Conservation (phyloP, 2,888 invertebrate genomes). For the Habroteleia sp. region DNA sequence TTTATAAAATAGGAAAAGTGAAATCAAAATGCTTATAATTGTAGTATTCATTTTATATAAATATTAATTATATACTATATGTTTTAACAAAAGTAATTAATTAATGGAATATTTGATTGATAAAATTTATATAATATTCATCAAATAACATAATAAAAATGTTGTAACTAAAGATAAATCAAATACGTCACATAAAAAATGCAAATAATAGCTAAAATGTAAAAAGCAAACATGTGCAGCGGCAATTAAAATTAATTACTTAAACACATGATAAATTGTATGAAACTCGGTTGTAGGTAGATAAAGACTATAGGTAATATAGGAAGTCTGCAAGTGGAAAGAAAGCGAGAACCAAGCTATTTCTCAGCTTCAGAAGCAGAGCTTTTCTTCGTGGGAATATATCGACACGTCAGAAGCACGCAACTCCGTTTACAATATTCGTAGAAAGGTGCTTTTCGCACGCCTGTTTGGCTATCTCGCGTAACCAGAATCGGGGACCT, state of each 20-base stretch:
- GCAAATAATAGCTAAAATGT: slow-evolving; percentile 10
- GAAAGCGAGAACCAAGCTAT: slow-evolving; percentile 73
- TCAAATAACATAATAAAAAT: too few species aligned
- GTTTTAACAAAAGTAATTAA: too few species aligned
- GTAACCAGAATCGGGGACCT: slow-evolving; percentile 30
- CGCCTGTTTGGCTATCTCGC: slow-evolving; percentile 53
- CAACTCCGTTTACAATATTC: slow-evolving; percentile 65
- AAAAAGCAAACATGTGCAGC: slow-evolving; percentile 4
- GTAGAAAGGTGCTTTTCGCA: slow-evolving; percentile 57
- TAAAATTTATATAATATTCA: too few species aligned
- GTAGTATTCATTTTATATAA: too few species aligned
- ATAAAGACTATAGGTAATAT: slow-evolving; percentile 33
- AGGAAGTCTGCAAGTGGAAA: slow-evolving; percentile 49
- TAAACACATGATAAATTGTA: slow-evolving; percentile 42
- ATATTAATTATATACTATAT: too few species aligned
- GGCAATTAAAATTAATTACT: slow-evolving; percentile 54
- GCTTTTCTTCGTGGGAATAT: slow-evolving; percentile 79
- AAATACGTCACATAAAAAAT: slow-evolving; percentile 15
- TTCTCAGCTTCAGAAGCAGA: slow-evolving; percentile 80
- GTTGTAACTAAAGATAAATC: slow-evolving; percentile 1
- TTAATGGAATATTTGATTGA: too few species aligned
- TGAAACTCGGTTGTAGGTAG: slow-evolving; percentile 2
- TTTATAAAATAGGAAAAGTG: too few species aligned
- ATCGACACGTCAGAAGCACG: slow-evolving; percentile 79
- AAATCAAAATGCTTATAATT: too few species aligned